Conservation (phyloP, 2,113 vertebrate genomes). For the Rhea americana region DNA sequence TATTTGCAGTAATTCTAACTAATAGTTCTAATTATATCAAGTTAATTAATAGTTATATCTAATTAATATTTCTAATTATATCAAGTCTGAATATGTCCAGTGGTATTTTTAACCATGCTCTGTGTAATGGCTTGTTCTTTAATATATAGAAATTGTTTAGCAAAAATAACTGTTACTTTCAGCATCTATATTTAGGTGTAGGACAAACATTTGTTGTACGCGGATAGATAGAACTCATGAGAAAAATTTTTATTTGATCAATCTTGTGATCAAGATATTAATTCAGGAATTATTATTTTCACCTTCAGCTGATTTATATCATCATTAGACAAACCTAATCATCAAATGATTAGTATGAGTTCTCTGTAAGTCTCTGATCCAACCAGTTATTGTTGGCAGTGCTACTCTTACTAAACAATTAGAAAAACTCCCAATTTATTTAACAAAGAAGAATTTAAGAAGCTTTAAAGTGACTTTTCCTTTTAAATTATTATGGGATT, state of each 20-base stretch:
- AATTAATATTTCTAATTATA: neutral
- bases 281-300: neutral
- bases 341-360: neutral
- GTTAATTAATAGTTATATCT: neutral
- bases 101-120: neutral
- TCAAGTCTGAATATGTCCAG: neutral
- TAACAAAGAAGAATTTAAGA: neutral
- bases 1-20: neutral
- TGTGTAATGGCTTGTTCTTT: neutral
- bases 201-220: neutral
- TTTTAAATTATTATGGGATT: neutral
- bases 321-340: neutral
- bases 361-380: neutral
- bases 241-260: neutral
- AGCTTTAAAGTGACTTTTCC: fast-evolving
- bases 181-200: no score
- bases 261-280: neutral
- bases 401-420: neutral
- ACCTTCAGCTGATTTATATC: neutral
- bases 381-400: neutral
- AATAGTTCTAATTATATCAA: neutral
- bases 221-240: neutral
- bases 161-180: neutral
- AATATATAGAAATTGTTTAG: neutral
- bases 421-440: neutral